Percentiles rank a stretch among this genome's conserved stretches.
Conservation (phyloP, 2,797 vertebrate species). For the Danio choprae region DNA sequence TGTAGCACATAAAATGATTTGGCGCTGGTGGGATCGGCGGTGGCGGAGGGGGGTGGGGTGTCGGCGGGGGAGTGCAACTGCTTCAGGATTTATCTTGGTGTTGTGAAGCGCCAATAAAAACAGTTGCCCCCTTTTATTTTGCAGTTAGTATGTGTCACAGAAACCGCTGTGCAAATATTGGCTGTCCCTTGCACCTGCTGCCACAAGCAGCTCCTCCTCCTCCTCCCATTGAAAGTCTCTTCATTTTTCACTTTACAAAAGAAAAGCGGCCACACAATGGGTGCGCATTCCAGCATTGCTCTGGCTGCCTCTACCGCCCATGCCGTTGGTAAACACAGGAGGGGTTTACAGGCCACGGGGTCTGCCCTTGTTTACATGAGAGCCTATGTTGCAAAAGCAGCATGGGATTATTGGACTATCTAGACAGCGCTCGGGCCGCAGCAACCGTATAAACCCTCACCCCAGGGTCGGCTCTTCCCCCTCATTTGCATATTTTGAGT, state of each 20-base stretch:
- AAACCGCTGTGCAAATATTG: conserved; percentile 81
- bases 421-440: conserved; percentile 23
- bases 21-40: conserved; percentile 23
- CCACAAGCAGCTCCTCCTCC: conserved; percentile 64
- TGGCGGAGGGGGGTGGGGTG: conserved; percentile 48
- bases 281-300: conserved; percentile 67
- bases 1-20: conserved; percentile 76
- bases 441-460: conserved; percentile 30
- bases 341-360: conserved; percentile 18
- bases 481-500: conserved; percentile 57
- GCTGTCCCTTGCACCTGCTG: conserved; percentile 81
- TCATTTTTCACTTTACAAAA: conserved; percentile 81
- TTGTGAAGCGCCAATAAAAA: conserved; percentile 74
- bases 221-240: conserved; percentile 71
- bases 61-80: conserved; percentile 59
- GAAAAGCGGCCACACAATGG: conserved; percentile 72
- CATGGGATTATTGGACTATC: conserved; percentile 43
- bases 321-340: conserved; percentile 48
- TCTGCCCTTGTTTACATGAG: conserved; percentile 47
- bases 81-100: conserved; percentile 78
- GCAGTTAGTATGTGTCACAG: conserved; percentile 70
- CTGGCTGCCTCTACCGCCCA: conserved; percentile 53
- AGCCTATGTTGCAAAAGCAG: conserved; percentile 19
- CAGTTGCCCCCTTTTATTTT: conserved; percentile 70
- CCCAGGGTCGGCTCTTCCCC: conserved; percentile 20